Conservation (phyloP, 2,888 invertebrate genomes). For the Dysmachus trigonus region DNA sequence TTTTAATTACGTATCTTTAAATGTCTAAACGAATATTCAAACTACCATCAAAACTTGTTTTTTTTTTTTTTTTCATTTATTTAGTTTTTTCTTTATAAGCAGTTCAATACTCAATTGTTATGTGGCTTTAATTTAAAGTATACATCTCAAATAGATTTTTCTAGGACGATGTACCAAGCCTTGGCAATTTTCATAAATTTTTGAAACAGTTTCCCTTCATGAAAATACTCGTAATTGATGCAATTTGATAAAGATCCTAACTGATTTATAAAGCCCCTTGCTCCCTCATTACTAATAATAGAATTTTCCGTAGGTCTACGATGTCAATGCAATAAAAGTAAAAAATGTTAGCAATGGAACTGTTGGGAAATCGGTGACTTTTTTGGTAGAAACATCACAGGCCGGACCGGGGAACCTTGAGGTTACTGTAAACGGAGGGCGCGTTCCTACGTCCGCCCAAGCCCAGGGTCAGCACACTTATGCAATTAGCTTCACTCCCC, state of each 20-base stretch:
- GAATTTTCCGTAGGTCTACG: constrained; percentile 74
- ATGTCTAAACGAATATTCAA: no score
- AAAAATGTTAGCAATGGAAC: constrained; percentile 89
- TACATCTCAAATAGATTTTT: no score
- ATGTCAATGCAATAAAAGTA: constrained; percentile 92
- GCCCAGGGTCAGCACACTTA: constrained; percentile 96
- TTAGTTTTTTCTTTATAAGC: no score
- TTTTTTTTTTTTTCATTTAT: no score
- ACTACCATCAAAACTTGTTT: no score
- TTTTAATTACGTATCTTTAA: no score
- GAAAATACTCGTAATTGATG: no score
- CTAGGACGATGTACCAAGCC: no score
- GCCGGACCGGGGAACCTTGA: constrained; percentile 98
- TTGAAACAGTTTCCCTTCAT: no score
- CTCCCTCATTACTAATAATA: neutral
- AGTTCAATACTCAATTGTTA: no score
- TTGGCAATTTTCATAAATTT: no score
- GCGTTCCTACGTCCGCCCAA: constrained; percentile 95
- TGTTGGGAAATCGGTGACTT: constrained; percentile 90
- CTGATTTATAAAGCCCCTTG: neutral
- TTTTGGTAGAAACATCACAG: constrained; percentile 95
- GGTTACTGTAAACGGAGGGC: constrained; percentile 97
- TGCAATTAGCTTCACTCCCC: constrained; percentile 95
- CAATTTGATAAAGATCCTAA: neutral
- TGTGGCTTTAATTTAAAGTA: no score